Evolutionary conservation across 2,888 invertebrate genomes (phyloP).

Genomic region (Oxyteleia sp.): DNA sequence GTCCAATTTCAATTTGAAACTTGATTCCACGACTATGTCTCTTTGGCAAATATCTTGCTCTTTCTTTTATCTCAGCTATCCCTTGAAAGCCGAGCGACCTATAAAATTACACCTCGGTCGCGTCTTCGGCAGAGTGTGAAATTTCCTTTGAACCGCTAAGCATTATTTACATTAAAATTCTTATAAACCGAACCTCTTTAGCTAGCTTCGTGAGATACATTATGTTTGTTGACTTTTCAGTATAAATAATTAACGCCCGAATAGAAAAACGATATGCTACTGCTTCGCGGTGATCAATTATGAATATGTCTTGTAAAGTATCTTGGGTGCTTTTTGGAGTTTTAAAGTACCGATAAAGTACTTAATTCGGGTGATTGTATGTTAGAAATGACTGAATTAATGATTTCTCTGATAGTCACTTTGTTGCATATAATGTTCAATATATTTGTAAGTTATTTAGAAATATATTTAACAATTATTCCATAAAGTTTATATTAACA

Average conservation of each 20-base stretch:
- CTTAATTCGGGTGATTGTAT: background rate
- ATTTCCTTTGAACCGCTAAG: conserved; percentile 33
- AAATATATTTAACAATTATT: background rate
- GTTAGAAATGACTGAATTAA: background rate
- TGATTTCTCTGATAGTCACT: background rate
- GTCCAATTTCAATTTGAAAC: conserved; percentile 45
- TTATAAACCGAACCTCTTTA: conserved; percentile 3
- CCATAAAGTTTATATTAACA: no score
- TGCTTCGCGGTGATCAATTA: background rate
- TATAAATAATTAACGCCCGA: conserved; percentile 30
- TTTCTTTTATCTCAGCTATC: conserved; percentile 42
- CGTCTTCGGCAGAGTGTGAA: conserved; percentile 8
- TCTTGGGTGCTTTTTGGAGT: background rate
- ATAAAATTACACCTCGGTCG: conserved; percentile 42
- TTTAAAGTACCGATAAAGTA: background rate
- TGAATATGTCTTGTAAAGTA: background rate
- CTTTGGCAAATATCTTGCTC: conserved; percentile 81
- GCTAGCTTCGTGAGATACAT: conserved; percentile 2
- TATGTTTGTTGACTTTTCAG: conserved; percentile 8
- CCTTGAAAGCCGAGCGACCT: conserved; percentile 26
- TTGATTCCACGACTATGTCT: conserved; percentile 70
- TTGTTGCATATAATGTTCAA: background rate
- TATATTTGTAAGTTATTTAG: background rate
- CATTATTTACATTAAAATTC: conserved; percentile 50
- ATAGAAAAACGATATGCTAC: conserved; percentile 14